Evolutionary conservation across 1,140 invertebrate species (phyloP).

Genomic region (Schlechtendalia chinensis): DNA sequence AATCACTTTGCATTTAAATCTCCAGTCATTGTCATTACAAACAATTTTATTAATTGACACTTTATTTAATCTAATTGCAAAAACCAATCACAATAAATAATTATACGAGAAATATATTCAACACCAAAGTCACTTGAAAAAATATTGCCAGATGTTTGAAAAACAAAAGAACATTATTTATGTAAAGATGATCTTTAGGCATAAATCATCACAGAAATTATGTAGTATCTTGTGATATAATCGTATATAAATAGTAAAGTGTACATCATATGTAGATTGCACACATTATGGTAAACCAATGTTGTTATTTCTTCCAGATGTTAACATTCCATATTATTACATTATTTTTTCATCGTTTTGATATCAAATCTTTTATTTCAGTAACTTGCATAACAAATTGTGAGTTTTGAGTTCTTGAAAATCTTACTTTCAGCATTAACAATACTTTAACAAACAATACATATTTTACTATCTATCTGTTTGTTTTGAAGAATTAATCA

Average conservation of each 20-base stretch:
- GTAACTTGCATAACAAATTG: background rate
- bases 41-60: background rate
- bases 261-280: background rate
- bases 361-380: background rate
- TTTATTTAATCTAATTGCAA: background rate
- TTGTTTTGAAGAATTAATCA: background rate
- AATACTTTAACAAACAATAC: background rate
- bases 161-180: background rate
- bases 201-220: too few species aligned
- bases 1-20: slow-evolving; percentile 4
- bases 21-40: background rate
- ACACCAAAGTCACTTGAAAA: slow-evolving; percentile 15
- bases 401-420: background rate
- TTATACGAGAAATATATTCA: background rate
- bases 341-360: background rate
- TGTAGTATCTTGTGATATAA: background rate
- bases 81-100: background rate
- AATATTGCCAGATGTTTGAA: background rate
- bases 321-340: background rate
- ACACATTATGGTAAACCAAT: background rate
- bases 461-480: background rate
- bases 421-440: background rate
- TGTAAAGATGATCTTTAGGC: too few species aligned
- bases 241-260: background rate
- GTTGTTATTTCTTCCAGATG: background rate